Percentiles rank a stretch among this genome's conserved stretches.
Evolutionary conservation across 30 jellyfish, hydroid and myxozoan species (phyloP).

Genomic region (Cassiopea xamachana): DNA sequence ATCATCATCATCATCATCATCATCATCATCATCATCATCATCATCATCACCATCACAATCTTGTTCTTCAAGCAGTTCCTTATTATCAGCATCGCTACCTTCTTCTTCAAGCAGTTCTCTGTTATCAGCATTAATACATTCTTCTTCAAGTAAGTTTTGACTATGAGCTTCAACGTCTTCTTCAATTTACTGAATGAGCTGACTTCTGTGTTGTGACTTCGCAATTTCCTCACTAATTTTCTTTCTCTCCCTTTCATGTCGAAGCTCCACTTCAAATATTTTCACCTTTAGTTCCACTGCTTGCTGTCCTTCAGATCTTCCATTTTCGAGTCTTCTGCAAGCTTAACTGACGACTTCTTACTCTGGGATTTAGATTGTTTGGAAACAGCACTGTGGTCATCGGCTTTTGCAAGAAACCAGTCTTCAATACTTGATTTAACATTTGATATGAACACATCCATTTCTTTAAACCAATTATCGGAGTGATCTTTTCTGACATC

Average conservation of each 20-base stretch:
- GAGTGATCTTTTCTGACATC: too few species aligned
- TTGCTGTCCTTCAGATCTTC: slow-evolving; percentile 40
- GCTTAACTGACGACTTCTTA: slow-evolving; percentile 34
- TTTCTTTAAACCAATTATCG: slow-evolving; percentile 54
- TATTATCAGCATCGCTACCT: too few species aligned
- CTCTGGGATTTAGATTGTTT: too few species aligned
- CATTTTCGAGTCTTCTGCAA: slow-evolving; percentile 23
- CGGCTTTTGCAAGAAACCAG: slow-evolving; percentile 42
- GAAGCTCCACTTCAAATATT: slow-evolving; percentile 41
- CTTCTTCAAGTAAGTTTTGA: neutral
- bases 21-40: neutral
- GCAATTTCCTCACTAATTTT: slow-evolving; percentile 17
- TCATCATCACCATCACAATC: neutral
- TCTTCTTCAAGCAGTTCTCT: too few species aligned
- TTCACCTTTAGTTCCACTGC: slow-evolving; percentile 22
- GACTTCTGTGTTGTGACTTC: slow-evolving; percentile 29
- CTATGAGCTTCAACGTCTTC: slow-evolving; percentile 47
- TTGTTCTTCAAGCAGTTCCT: too few species aligned
- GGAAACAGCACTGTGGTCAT: slow-evolving; percentile 41
- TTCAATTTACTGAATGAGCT: slow-evolving; percentile 40
- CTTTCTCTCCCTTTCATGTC: slow-evolving; percentile 42
- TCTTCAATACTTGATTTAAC: slow-evolving; percentile 50
- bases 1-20: too few species aligned
- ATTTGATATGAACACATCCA: slow-evolving; percentile 23
- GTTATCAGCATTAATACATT: too few species aligned